Conservation (phyloP, 2,888 invertebrate species). For the Villa cingulata region DNA sequence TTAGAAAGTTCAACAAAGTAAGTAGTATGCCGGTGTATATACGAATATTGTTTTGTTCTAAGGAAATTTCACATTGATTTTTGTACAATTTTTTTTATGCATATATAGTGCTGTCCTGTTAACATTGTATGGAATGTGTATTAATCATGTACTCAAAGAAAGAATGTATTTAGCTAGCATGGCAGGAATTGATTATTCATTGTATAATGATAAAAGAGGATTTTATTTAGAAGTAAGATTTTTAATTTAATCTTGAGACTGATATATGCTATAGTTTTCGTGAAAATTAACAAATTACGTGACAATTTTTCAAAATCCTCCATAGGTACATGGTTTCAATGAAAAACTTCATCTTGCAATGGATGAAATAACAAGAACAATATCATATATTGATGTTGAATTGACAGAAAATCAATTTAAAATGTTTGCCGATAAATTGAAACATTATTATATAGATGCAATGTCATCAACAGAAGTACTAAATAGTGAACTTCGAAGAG, state of each 20-base stretch:
- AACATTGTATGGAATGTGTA: slow-evolving; percentile 39
- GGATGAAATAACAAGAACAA: slow-evolving; percentile 45
- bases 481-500: slow-evolving; percentile 47
- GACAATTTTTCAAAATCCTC: no score
- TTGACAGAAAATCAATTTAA: neutral
- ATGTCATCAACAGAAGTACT: neutral
- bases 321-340: slow-evolving; percentile 10
- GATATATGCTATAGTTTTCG: no score
- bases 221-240: slow-evolving; percentile 6
- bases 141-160: slow-evolving; percentile 31
- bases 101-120: slow-evolving; percentile 37
- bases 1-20: slow-evolving; percentile 47
- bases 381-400: slow-evolving; percentile 38
- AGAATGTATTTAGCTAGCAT: slow-evolving; percentile 12
- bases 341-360: slow-evolving; percentile 43
- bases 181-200: slow-evolving; percentile 41
- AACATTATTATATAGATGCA: neutral
- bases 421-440: neutral
- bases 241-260: neutral
- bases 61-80: neutral
- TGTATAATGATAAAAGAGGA: slow-evolving; percentile 47
- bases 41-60: neutral
- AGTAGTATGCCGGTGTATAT: slow-evolving; percentile 22
- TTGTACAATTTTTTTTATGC: neutral
- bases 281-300: neutral